A percentile compares a stretch with the other conserved stretches of the same genome.
phyloP scores from a whole-genome alignment of 2,888 invertebrate genomes.

The Aspidiotus rigidus region DNA sequence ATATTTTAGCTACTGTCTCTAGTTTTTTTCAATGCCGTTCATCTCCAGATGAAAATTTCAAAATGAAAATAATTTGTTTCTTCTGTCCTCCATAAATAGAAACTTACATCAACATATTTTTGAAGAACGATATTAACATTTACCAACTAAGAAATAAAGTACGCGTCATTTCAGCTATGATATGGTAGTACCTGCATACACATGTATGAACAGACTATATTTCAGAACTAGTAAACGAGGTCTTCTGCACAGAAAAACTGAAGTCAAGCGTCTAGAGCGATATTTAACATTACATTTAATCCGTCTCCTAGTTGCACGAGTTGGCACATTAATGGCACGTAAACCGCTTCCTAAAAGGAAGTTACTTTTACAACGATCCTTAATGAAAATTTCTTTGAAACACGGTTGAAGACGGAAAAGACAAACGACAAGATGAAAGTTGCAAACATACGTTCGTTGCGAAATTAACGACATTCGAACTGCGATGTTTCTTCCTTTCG shows the following conservation, averaged over 20 bases:
- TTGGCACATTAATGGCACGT: slow-evolving; percentile 29
- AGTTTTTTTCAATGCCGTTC: no score
- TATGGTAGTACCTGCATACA: no score
- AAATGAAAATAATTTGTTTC: no score
- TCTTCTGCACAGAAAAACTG: slow-evolving; percentile 26
- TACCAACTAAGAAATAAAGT: not conserved
- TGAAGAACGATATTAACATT: no score
- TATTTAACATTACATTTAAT: slow-evolving; percentile 29
- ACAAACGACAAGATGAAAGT: slow-evolving; percentile 31
- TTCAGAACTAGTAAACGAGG: slow-evolving; percentile 4
- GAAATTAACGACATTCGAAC: slow-evolving; percentile 28
- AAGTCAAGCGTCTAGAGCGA: slow-evolving; percentile 21
- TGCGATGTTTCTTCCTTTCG: no score
- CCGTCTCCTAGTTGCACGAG: slow-evolving; percentile 22
- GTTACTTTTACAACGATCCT: slow-evolving; percentile 24
- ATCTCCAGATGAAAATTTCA: no score
- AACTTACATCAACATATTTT: no score
- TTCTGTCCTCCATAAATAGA: no score
- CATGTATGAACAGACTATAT: not conserved
- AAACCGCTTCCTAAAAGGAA: slow-evolving; percentile 16
- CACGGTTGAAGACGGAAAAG: slow-evolving; percentile 25
- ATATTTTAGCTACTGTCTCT: no score
- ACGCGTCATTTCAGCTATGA: not conserved
- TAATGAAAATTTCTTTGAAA: slow-evolving; percentile 25
- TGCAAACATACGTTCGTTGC: slow-evolving; percentile 28